Evolutionary conservation across 2,888 invertebrate genomes (phyloP), one percentile per base, ranked within the genome.

Genomic region (Cephalotes varians): DNA sequence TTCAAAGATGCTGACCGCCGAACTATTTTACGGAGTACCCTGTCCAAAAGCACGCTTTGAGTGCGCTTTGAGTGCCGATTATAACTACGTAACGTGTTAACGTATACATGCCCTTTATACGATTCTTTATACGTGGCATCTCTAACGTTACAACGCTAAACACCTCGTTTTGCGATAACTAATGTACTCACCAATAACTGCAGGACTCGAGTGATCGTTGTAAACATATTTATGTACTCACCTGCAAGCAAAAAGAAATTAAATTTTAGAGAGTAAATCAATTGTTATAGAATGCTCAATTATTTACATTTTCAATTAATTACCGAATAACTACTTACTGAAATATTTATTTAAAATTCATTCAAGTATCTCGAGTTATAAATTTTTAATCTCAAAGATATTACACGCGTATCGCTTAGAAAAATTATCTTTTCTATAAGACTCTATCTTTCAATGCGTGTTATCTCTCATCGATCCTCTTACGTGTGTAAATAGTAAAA

Each of bases 201-300:
- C 56, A 12, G 37, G n/a, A 1, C 31, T 49, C 34, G 31, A n/a
- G n/a, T 40, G 44, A 69, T 58, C 18, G 69, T 77, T 69, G 69
- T 79, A 81, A 65, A 85, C 6, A 31, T 21, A 18, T 69, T 21
- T 69, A 18, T 65, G 76, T 91, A 92, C 91, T 92, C 91, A 92
- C 92, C 92, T 92, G 91, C 86, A 91, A 92, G 58, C 88, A 91
- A 86, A 90, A 91, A 77, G 60, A 71, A 86, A 82, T 28, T 4
- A 56, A 62, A 65, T 84, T 83, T 84, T 77, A 80, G 69, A 67
- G 69, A 64, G 12, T 40, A 67, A 72, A n/a, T n/a, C n/a, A n/a
- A n/a, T n/a, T n/a, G 64, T 79, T 84, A 83, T 77, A 37, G 2
- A 64, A 51, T 47, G 34, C 6, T 40, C 25, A 49, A 15, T 51